These are phyloP conservation scores for Caenorhabditis brenneri DNA, from an alignment of 1,140 invertebrate species.

Conservation along the genomic window DNA sequence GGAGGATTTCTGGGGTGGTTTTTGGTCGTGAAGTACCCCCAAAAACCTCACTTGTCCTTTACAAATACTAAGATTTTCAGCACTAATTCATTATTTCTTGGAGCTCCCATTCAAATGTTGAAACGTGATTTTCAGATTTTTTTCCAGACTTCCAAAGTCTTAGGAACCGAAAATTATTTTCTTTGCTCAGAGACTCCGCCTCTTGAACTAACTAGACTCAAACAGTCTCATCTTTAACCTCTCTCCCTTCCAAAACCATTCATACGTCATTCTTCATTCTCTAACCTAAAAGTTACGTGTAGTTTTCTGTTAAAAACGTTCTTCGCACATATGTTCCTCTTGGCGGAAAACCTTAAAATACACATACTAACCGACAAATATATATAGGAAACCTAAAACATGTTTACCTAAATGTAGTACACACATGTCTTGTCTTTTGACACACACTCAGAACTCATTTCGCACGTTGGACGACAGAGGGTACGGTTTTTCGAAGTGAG, in stretches of 20 bases:
- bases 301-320: slow-evolving; percentile 10
- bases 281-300: slow-evolving; percentile 24
- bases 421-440: not conserved
- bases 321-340: not conserved
- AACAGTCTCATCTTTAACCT: not conserved
- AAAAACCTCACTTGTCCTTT: no score
- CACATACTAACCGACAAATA: not conserved
- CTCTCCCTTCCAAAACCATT: no score
- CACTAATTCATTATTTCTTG: no score
- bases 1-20: not conserved
- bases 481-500: not conserved
- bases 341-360: slow-evolving; percentile 38
- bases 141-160: no score
- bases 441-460: not conserved
- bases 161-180: no score
- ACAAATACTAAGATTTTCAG: no score
- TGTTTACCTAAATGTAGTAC: not conserved
- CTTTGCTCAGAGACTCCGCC: no score
- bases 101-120: no score
- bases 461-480: no score
- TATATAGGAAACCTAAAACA: slow-evolving; percentile 2
- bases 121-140: no score
- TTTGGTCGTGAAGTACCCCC: no score
- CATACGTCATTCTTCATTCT: not conserved
- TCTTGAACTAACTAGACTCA: no score